These are phyloP conservation scores for Cettia cetti DNA, from an alignment of 2,113 vertebrate species.

Conservation along the genomic window DNA sequence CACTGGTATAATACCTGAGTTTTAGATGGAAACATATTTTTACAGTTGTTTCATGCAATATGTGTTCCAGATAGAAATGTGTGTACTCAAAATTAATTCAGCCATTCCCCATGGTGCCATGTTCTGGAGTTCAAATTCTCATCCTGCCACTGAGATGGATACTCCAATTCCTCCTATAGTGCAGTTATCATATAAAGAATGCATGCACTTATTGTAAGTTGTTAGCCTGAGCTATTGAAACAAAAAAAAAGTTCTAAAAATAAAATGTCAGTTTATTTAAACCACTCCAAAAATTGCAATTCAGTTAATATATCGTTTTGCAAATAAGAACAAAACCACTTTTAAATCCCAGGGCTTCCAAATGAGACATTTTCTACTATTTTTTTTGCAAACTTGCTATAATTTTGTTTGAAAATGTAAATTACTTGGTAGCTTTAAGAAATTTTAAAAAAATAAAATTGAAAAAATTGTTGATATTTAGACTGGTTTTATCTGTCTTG, in stretches of 20 bases:
- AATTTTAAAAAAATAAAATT: background rate
- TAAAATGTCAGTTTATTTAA: background rate
- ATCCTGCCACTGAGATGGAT: background rate
- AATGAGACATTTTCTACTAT: background rate
- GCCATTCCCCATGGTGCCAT: background rate
- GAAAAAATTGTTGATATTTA: background rate
- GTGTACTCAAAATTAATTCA: background rate
- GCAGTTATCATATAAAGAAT: background rate
- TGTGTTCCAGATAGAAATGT: background rate
- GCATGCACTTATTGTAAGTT: background rate
- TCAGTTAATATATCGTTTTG: background rate
- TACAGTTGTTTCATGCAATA: background rate
- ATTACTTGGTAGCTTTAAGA: background rate
- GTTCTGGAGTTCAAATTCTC: background rate
- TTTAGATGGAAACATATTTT: background rate
- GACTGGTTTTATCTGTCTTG: background rate
- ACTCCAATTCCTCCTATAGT: background rate
- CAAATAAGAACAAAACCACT: background rate
- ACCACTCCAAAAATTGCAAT: background rate
- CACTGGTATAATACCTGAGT: fast-evolving
- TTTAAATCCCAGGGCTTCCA: background rate
- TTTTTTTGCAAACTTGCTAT: background rate
- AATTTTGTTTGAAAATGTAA: background rate
- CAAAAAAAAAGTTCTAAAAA: background rate
- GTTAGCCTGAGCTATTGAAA: background rate